Conservation (phyloP, 1,140 invertebrate genomes). For the Zaprionus ghesquierei region DNA sequence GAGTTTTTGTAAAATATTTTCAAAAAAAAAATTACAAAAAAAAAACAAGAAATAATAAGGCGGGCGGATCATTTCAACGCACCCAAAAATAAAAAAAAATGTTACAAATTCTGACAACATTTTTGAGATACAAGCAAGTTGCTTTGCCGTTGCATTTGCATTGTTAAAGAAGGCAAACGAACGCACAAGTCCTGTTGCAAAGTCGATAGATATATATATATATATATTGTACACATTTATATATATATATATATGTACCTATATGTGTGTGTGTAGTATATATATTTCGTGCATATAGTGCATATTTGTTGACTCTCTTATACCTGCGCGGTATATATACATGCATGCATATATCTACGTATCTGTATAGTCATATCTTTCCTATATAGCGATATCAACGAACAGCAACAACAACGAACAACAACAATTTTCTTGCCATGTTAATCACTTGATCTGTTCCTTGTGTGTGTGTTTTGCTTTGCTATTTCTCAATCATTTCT, state of each 20-base stretch:
- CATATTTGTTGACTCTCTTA: neutral
- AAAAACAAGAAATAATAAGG: no score
- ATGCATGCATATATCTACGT: neutral
- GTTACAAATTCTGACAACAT: constrained; percentile 64
- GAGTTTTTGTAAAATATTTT: constrained; percentile 21
- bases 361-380: neutral
- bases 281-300: no score
- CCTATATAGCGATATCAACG: neutral
- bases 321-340: neutral
- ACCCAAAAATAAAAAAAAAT: constrained; percentile 53
- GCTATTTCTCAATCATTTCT: neutral
- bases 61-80: constrained; percentile 19
- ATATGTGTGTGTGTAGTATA: neutral
- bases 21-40: constrained; percentile 2
- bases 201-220: neutral
- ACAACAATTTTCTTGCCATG: constrained; percentile 11
- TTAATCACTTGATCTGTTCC: constrained; percentile 9
- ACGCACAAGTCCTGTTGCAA: constrained; percentile 13
- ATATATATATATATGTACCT: neutral
- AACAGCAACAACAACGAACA: no score
- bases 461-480: constrained; percentile 17
- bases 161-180: constrained; percentile 43
- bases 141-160: constrained; percentile 64
- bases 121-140: constrained; percentile 53
- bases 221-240: neutral